These are phyloP conservation scores for Tolypeutes matacus DNA, from an alignment of 2,797 vertebrate genomes.

Conservation along the genomic window DNA sequence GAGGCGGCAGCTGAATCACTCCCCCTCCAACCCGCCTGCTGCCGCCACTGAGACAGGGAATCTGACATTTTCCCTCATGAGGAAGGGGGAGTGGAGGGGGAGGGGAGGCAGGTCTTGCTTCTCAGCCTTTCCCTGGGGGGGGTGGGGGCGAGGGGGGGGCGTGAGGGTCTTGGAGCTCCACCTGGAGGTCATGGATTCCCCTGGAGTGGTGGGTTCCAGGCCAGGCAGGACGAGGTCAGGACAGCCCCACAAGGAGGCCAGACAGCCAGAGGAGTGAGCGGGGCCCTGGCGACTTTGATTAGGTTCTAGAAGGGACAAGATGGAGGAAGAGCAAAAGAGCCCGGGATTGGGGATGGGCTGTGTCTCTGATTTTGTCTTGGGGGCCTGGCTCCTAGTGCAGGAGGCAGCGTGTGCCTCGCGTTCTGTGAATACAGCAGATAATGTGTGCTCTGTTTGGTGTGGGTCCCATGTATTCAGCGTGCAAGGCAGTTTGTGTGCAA, in stretches of 20 bases:
- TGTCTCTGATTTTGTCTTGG: background rate
- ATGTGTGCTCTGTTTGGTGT: background rate
- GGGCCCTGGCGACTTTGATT: background rate
- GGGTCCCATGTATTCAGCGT: background rate
- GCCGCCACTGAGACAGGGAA: slow-evolving; percentile 82
- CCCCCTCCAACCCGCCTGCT: slow-evolving; percentile 81
- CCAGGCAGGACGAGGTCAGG: background rate
- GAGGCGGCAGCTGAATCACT: slow-evolving; percentile 84
- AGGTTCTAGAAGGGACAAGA: slow-evolving; percentile 17
- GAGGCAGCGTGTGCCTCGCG: background rate
- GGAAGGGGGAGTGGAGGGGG: slow-evolving; percentile 53
- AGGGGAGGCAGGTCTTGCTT: slow-evolving; percentile 66
- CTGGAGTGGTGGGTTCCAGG: background rate
- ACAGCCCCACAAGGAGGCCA: background rate
- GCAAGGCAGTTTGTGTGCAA: background rate
- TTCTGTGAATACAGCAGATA: background rate
- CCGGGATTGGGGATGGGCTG: background rate
- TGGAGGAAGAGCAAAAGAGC: background rate
- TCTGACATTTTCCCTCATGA: slow-evolving; percentile 81
- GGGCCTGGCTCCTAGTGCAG: background rate
- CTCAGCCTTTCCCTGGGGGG: slow-evolving; percentile 58
- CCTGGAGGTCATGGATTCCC: background rate
- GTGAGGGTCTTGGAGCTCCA: slow-evolving; percentile 11
- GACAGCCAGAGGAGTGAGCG: background rate
- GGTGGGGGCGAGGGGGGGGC: background rate